A percentile compares a stretch with the other conserved stretches of the same genome.
phyloP scores from a whole-genome alignment of 2,797 vertebrate species.

The Aplochiton taeniatus region DNA sequence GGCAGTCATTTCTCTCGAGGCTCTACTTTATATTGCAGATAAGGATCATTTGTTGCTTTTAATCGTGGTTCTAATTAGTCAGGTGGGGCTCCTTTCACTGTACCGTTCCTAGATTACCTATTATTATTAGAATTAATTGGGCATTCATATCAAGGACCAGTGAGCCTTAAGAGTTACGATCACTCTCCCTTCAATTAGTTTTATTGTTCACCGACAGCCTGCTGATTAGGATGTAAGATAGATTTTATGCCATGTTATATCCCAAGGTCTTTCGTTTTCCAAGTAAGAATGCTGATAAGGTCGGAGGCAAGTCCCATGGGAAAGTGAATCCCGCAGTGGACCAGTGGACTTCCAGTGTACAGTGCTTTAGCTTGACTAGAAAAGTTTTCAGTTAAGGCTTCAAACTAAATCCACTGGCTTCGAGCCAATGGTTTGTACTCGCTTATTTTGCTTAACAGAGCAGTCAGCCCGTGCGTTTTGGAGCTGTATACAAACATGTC shows the following conservation, averaged over 20 bases:
- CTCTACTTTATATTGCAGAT: constrained; percentile 41
- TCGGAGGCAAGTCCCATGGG: constrained; percentile 26
- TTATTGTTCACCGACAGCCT: constrained; percentile 28
- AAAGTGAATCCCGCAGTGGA: not conserved
- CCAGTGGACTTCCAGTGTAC: constrained; percentile 1
- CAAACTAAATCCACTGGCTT: constrained; percentile 41
- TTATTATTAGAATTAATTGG: constrained; percentile 61
- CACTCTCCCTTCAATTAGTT: constrained; percentile 25
- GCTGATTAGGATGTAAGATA: constrained; percentile 1
- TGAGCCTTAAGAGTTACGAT: constrained; percentile 37
- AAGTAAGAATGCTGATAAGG: constrained; percentile 20
- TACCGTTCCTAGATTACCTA: constrained; percentile 46
- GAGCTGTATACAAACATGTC: constrained; percentile 49
- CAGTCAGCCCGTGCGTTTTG: constrained; percentile 38
- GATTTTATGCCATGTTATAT: not conserved
- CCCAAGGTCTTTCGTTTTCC: constrained; percentile 25
- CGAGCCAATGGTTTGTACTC: constrained; percentile 39
- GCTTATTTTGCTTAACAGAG: constrained; percentile 44
- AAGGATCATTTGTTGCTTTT: constrained; percentile 50
- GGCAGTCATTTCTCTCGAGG: constrained; percentile 46
- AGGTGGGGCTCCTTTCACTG: constrained; percentile 51
- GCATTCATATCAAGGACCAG: constrained; percentile 42
- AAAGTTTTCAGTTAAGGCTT: constrained; percentile 14
- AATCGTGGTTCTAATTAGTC: constrained; percentile 59
- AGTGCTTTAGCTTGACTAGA: not conserved